A percentile compares a stretch with the other conserved stretches of the same genome.
phyloP scores from a whole-genome alignment of 2,113 vertebrate species.

The Tauraco erythrolophus region DNA sequence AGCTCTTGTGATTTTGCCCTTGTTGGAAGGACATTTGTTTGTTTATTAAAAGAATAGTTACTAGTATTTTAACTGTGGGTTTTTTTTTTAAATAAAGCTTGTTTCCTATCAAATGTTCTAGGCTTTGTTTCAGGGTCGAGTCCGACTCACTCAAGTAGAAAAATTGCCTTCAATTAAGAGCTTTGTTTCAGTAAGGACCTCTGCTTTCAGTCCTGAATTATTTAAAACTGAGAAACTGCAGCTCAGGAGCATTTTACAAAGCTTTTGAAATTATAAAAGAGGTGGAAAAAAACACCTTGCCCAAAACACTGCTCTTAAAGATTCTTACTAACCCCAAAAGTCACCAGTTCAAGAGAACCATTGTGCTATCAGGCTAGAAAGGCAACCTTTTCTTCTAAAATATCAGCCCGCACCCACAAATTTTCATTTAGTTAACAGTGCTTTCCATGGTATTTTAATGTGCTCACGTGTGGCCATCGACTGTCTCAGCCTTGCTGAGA shows the following conservation, averaged over 20 bases:
- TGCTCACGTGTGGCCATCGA: background rate
- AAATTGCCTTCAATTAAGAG: background rate
- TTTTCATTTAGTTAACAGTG: background rate
- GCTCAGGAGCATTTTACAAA: background rate
- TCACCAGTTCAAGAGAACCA: background rate
- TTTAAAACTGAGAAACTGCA: constrained; percentile 42
- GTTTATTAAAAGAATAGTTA: constrained; percentile 16
- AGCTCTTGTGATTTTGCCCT: constrained; percentile 21
- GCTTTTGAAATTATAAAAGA: background rate
- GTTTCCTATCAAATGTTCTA: constrained; percentile 39
- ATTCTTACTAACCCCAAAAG: background rate
- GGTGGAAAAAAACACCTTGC: background rate
- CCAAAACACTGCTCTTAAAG: background rate
- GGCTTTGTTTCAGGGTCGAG: constrained; percentile 35
- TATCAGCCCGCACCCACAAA: background rate
- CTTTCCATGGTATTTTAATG: background rate
- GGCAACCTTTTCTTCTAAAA: background rate
- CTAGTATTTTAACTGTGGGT: constrained; percentile 30
- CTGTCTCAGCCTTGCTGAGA: constrained; percentile 36
- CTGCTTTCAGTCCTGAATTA: constrained; percentile 22
- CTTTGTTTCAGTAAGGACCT: background rate
- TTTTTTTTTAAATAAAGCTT: background rate
- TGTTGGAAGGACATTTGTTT: constrained; percentile 13
- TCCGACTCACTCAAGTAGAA: background rate
- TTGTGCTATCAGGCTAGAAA: background rate